Evolutionary conservation across 2,797 vertebrate species (phyloP).

Genomic region (Tapera naevia): DNA sequence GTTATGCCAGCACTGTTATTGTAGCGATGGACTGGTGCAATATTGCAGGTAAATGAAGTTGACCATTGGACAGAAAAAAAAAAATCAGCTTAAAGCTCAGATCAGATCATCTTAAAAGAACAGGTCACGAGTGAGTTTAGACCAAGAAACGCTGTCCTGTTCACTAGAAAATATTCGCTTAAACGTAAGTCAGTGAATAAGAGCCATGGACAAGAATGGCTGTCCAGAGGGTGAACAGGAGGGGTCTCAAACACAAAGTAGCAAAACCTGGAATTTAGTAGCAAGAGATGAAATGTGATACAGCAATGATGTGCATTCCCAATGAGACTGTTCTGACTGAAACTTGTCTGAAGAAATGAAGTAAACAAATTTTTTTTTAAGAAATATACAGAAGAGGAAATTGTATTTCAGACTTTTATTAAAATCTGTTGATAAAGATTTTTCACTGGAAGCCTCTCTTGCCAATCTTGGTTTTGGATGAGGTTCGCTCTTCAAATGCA

Average conservation of each 20-base stretch:
- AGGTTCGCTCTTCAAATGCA: neutral
- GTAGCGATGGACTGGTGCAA: neutral
- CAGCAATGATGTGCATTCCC: neutral
- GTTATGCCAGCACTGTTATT: neutral
- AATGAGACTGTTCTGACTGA: neutral
- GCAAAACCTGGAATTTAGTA: neutral
- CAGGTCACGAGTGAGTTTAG: neutral
- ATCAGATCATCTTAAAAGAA: neutral
- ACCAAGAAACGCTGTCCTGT: neutral
- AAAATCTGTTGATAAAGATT: neutral
- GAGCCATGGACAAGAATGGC: neutral
- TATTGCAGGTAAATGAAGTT: neutral
- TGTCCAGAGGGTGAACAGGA: neutral
- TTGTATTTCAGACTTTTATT: slow-evolving; percentile 10
- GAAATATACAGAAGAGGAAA: neutral
- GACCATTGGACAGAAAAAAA: neutral
- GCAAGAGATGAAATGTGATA: neutral
- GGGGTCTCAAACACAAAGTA: neutral
- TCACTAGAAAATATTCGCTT: neutral
- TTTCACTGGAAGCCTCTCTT: neutral
- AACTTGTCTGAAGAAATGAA: neutral
- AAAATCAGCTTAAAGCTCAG: neutral
- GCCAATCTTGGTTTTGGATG: neutral
- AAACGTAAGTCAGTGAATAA: slow-evolving; percentile 39
- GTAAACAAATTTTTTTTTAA: neutral